Evolutionary conservation across 2,797 vertebrate genomes (phyloP).

Genomic region (Halcyon badia): DNA sequence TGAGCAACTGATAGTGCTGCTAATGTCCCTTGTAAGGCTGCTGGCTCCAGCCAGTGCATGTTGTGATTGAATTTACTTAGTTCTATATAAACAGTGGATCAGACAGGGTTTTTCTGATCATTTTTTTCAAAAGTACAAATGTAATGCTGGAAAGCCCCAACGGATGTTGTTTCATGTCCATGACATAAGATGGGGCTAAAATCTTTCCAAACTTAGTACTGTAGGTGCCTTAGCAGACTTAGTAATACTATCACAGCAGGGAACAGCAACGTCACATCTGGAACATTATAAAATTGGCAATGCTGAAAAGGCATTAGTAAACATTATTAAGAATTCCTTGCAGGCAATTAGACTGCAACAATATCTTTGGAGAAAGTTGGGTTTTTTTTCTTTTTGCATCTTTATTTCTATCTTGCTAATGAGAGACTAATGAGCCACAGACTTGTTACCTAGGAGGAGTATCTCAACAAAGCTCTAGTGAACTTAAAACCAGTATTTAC

Average conservation of each 20-base stretch:
- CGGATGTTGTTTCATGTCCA: conserved; percentile 76
- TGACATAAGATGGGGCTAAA: conserved; percentile 83
- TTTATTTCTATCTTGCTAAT: conserved; percentile 85
- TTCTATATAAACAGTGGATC: conserved; percentile 5
- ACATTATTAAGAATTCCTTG: conserved; percentile 85
- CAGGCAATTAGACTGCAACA: conserved; percentile 82
- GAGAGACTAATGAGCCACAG: conserved; percentile 84
- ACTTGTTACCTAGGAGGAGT: conserved; percentile 83
- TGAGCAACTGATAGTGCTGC: background rate
- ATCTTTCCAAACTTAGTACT: conserved; percentile 74
- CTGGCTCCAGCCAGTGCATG: background rate
- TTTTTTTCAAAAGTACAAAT: conserved; percentile 58
- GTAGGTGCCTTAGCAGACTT: conserved; percentile 68
- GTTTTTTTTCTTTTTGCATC: conserved; percentile 58
- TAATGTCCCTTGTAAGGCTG: background rate
- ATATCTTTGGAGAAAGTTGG: conserved; percentile 76
- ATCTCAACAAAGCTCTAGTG: conserved; percentile 80
- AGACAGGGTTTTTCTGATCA: background rate
- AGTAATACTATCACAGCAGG: conserved; percentile 75
- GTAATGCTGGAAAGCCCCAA: conserved; percentile 43
- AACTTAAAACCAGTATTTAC: conserved; percentile 84
- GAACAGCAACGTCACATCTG: conserved; percentile 80
- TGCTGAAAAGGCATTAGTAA: conserved; percentile 83
- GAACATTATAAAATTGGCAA: conserved; percentile 82
- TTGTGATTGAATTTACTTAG: background rate